Conservation (phyloP, 2,113 vertebrate species). For the Fregetta grallaria region DNA sequence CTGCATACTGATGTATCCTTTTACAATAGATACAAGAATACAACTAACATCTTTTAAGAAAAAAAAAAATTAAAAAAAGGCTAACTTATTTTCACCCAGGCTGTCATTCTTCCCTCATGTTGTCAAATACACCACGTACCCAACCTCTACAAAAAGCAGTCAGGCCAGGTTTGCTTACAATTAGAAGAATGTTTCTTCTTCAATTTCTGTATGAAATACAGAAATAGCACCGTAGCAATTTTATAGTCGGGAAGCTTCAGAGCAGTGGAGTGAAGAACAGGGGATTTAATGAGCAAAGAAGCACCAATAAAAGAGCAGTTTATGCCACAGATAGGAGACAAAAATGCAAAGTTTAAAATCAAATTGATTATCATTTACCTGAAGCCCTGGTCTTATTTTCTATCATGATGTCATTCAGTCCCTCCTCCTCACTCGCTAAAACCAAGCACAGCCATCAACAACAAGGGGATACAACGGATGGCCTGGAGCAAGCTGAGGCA, state of each 20-base stretch:
- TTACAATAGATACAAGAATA: not conserved
- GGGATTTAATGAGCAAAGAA: not conserved
- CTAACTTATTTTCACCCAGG: not conserved
- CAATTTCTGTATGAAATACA: not conserved
- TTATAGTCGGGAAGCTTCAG: not conserved
- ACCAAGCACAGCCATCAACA: not conserved
- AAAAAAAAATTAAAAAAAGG: not conserved
- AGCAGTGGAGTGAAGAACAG: not conserved
- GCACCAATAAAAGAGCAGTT: not conserved
- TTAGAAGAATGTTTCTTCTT: not conserved
- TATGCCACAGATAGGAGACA: not conserved
- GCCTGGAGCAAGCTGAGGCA: not conserved
- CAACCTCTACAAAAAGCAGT: not conserved
- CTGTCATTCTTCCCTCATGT: not conserved
- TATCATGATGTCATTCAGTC: not conserved
- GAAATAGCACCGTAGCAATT: not conserved
- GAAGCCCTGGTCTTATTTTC: not conserved
- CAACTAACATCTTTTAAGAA: not conserved
- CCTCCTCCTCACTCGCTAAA: not conserved
- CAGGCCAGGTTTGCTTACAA: not conserved
- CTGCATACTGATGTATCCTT: not conserved
- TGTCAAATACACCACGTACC: not conserved
- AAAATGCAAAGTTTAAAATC: not conserved
- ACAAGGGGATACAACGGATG: not conserved
- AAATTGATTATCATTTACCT: not conserved